Conservation (phyloP, 2,888 invertebrate species). For the Cephus nigrinus region DNA sequence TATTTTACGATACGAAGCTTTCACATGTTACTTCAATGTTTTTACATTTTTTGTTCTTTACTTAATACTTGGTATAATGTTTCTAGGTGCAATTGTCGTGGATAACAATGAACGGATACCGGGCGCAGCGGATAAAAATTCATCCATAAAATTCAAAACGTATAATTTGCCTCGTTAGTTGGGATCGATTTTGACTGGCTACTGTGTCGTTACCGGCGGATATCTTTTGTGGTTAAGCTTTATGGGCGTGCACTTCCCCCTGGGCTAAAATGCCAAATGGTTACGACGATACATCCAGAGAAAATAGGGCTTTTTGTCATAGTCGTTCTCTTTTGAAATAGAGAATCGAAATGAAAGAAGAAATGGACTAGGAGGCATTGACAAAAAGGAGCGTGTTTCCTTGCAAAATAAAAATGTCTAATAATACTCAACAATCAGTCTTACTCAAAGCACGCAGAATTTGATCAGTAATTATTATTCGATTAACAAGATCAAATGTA, state of each 20-base stretch:
- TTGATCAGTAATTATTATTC: background rate
- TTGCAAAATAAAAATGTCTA: background rate
- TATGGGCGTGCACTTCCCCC: conserved; percentile 60
- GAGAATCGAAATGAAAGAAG: background rate
- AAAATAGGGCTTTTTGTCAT: background rate
- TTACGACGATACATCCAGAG: conserved; percentile 42
- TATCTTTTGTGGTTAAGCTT: conserved; percentile 61
- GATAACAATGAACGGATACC: background rate
- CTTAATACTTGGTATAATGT: background rate
- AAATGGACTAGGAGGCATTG: background rate
- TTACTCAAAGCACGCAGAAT: background rate
- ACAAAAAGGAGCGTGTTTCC: background rate
- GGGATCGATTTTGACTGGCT: conserved; percentile 61
- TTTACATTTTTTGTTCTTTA: background rate
- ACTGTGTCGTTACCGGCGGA: conserved; percentile 64
- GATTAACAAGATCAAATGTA: background rate
- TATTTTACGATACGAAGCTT: background rate
- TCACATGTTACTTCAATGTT: background rate
- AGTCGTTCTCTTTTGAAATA: background rate
- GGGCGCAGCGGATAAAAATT: background rate
- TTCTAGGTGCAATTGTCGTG: background rate
- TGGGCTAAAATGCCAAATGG: conserved; percentile 62
- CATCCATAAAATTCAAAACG: conserved; percentile 35
- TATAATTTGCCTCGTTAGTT: conserved; percentile 60
- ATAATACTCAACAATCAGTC: background rate